Base-by-base conservation (phyloP, 37 sponge, comb jelly and placozoan species). In the Aphrocallistes beatrix region DNA sequence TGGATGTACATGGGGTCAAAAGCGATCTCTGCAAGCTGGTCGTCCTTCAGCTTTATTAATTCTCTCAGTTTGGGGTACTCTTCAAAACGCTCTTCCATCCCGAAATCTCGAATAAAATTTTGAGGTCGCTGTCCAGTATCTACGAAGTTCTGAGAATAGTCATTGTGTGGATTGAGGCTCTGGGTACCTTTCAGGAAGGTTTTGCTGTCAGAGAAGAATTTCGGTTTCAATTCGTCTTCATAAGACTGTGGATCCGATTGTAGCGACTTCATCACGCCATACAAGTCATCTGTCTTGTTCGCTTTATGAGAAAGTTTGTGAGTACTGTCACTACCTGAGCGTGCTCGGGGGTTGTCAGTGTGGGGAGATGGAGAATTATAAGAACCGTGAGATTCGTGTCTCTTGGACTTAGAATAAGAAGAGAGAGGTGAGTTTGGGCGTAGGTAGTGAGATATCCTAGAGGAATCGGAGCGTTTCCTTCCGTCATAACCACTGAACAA, bases 21-120 rank as follows among this genome's bases (percentile, higher is more conserved):
- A 37, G 90, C 92, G 0, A 88, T 42, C 37, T 39, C 36, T 28
- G 40, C 51, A 32, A 92, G 89, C 85, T 92, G 92, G 38, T 86
- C 83, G 82, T 92, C 95, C 88, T 97, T 97, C 36, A 94, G 88
- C 69, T 90, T 37, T 28, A 97, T 97, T 25, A 97, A 90, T 82
- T 97, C 98, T 42, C 90, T 87, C 38, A 97, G 89, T 49, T 97
- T 97, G 21, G 98, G 98, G 48, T 97, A 97, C 84, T 97, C 98
- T 50, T 88, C 91, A 85, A 97, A 97, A 81, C 98, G 50, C 81
- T 94, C 95, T 17, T 82, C 85, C 51, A 94, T 91, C 90, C 96
- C 92, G 9, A 88, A 88, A 38, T 97, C 98, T 38, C 93, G 85
- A 38, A 97, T 97, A 84, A 94, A 97, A 88, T 97, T 97, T 87